Base-by-base conservation (phyloP, 92 coral and sea anemone species). In the Epizoanthus illoricatus region DNA sequence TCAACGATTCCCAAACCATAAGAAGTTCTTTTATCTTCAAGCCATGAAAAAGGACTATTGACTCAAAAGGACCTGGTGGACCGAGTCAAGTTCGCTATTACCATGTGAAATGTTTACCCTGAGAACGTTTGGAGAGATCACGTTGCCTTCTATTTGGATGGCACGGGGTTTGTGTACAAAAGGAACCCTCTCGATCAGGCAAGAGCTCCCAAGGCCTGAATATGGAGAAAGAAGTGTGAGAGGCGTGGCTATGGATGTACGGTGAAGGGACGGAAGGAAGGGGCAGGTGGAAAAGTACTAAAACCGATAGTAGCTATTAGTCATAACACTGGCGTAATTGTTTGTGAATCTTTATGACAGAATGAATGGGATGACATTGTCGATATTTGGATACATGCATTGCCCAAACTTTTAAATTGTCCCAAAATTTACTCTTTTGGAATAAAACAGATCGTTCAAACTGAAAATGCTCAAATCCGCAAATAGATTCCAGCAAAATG, bases 1-100 rank as follows among this genome's bases (percentile, higher is more conserved):
- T 15, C 23, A 52, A 2, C 54, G 89, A 17, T n/a, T 61, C 10
- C 45, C 84, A 20, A 76, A 84, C 41, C 54, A 71, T 80, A 52
- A 84, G 19, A 82, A 86, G 2, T 88, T 70, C 58, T 45, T 21
- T 36, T 86, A 54, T 64, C 58, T 86, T 11, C 89, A 80, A 62
- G 85, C 90, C 5, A 42, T 86, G 15, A 89, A 82, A 65, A 89
- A 68, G 89, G 87, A 6, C 42, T 89, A 13, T 11, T 86, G 59
- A 74, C 65, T 45, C 17, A 47, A 59, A 49, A 63, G 33, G 90
- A 89, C 79, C 43, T 49, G 69, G 67, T 40, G 23, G 24, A 43
- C 21, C 72, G 92, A 23, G 21, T 85, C 12, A 33, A 18, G 19
- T 88, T 85, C 68, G 84, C 89, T 4, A 41, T 43, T 40, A 47